Evolutionary conservation across 2,888 invertebrate species (phyloP).

Genomic region (Brachypalpus laphriformis): DNA sequence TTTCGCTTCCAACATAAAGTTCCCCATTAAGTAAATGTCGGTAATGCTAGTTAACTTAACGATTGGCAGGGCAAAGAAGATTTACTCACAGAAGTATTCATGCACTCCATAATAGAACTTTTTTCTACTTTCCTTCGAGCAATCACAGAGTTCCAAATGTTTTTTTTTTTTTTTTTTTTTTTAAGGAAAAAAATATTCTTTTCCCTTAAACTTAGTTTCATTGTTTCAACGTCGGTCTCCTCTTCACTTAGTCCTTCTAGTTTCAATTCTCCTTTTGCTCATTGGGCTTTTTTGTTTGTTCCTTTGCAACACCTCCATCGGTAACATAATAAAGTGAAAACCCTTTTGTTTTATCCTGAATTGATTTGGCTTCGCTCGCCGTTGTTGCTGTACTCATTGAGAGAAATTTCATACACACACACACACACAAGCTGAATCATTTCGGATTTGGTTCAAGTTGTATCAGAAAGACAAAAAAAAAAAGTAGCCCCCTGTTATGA

Average conservation of each 20-base stretch:
- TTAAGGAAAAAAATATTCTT: constrained; percentile 11
- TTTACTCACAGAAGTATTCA: constrained; percentile 39
- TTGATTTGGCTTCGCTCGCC: constrained; percentile 50
- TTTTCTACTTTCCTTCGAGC: neutral
- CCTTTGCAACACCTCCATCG: constrained; percentile 53
- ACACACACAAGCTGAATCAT: neutral
- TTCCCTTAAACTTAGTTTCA: constrained; percentile 58
- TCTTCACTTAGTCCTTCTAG: constrained; percentile 65
- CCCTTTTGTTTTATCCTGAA: constrained; percentile 62
- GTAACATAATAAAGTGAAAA: constrained; percentile 65
- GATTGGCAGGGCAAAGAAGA: constrained; percentile 40
- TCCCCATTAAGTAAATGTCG: constrained; percentile 11
- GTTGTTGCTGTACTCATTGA: constrained; percentile 23
- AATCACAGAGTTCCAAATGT: constrained; percentile 42
- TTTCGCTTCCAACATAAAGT: neutral
- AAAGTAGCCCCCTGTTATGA: constrained; percentile 37
- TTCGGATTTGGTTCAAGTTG: constrained; percentile 49
- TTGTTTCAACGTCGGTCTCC: constrained; percentile 55
- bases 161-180: constrained; percentile 27
- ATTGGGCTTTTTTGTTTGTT: constrained; percentile 8
- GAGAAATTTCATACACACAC: constrained; percentile 27
- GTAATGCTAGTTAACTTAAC: constrained; percentile 43
- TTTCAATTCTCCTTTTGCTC: constrained; percentile 41
- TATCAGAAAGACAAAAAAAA: constrained; percentile 29
- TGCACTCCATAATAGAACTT: constrained; percentile 38